Base-by-base conservation (phyloP, 2,888 invertebrate genomes). In the Lasius platythorax region DNA sequence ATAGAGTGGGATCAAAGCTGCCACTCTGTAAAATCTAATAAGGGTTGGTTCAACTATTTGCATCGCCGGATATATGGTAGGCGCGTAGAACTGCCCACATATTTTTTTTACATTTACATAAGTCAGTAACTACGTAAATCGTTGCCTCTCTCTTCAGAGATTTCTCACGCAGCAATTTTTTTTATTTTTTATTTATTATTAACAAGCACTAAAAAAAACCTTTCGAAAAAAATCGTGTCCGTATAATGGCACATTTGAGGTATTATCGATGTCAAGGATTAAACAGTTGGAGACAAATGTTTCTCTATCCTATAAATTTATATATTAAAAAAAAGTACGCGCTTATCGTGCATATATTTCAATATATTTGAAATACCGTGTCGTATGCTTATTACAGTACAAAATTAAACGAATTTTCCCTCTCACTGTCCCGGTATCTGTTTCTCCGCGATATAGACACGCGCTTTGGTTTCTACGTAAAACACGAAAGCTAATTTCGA, bases 401-500 rank as follows among this genome's bases (percentile, higher is more conserved):
- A 28, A 46, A 43, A 43, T 53, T 63, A 33, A 74, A 23, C 9
- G 23, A n/a, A 15, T 70, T 43, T 43, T 18, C 12, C 40, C 40
- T 43, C n/a, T 46, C 18, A 23, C 3, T 37, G 37, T 9, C 23
- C 8, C 37, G 15, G 9, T 28, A 9, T 33, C 23, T 46, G 30
- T 46, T 76, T 58, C 18, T 15, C 9, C 4, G 18, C n/a, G 23
- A 33, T 66, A n/a, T 37, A 28, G 30, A 15, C 6, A 63, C 46
- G 79, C 30, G 37, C 30, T 18, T 78, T 18, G 30, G 18, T 81
- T 66, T 37, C 23, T 15, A 58, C 43, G 58, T 56, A 63, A 79
- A 82, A 53, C n/a, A n/a, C n/a, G 2, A 53, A n/a, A 89, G 79
- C 84, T 84, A 89, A 89, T 88, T 74, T 68, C 79, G 74, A 89